Base-by-base conservation (phyloP, 2,113 vertebrate genomes). In the Alaudala cheleensis region DNA sequence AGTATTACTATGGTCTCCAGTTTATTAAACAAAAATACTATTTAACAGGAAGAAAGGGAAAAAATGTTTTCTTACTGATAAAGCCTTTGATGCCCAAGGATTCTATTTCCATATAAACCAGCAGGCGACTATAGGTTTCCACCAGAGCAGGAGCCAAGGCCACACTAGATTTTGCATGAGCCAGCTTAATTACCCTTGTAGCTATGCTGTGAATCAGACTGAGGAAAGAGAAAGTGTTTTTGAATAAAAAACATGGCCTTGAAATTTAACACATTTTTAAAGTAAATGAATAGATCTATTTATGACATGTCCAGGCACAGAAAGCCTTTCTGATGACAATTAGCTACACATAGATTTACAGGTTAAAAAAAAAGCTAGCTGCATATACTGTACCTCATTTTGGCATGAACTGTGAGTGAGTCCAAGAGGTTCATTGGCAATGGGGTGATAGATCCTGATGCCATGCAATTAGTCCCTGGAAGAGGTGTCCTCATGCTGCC, bases 41-140 rank as follows among this genome's bases (percentile, higher is more conserved):
- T 10, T 66, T 20, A 85, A 86, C 5, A 70, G 44, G 80, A 72
- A 12, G 18, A 49, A 66, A 11, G 3, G 9, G 1, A 2, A 0
- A 2, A 12, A 37, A 29, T n/a, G n/a, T n/a, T 72, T 84, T 76
- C 99, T 99, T 98, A 99, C 99, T 99, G 97, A 99, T 99, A 96
- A 99, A 99, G 95, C 99, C 99, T 98, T 99, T 99, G 98, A 99
- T 99, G 95, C 99, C 99, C 98, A 99, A 97, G 29, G 99, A 99
- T 83, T 99, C 99, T 64, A 99, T 99, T 98, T 99, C 99, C 99
- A 99, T 99, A 87, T 99, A 99, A 95, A 99, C 99, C 97, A 99
- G 93, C 91, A 99, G 98, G 65, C 99, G 98, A 97, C 99, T 99
- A 91, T 99, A 99, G 1, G 99, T 99, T 97, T 99, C 99, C 90